Base-by-base conservation (phyloP, 2,113 vertebrate species). In the Ammodytes marinus region DNA sequence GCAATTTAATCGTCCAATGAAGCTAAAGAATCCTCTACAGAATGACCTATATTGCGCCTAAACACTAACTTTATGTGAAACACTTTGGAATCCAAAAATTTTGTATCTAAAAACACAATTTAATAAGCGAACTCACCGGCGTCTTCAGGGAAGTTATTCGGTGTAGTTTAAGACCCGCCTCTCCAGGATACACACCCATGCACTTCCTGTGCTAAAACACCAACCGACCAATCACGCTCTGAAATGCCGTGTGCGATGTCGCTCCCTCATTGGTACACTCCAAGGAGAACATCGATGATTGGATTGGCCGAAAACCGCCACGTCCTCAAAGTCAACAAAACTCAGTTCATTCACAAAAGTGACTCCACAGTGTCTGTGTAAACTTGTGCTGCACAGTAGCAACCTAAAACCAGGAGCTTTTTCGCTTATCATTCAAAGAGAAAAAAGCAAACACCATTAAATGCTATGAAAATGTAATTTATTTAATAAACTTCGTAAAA, bases 251-350 rank as follows among this genome's bases (percentile, higher is more conserved):
- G 79, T 93, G 90, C 6, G 69, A 93, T 91, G 92, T 90, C 89
- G 88, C 75, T 3, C 14, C 45, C 43, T 86, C 37, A 95, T 94
- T 95, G 94, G 95, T 93, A 91, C 87, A 90, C 90, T 92, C 90
- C 84, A 79, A 27, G 75, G 11, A 27, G 76, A 59, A 63, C 65
- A 74, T n/a, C 61, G 79, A 58, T 88, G 84, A 91, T 93, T 86
- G 89, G 91, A 95, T 95, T 95, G 94, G 95, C 79, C 87, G 39
- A 93, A 78, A 94, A 93, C 80, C 94, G 95, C 95, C 95, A 96
- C 95, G 95, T 96, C 88, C 91, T 85, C 95, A 96, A 89, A 86
- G 83, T 67, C 81, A 88, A 84, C 77, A 88, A 77, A 74, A 58
- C 8, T 35, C 4, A 15, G 58, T 82, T 86, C 86, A 89, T 90